Evolutionary conservation across 2,113 vertebrate species (phyloP), one percentile per base, ranked within the genome.

Genomic region (Procavia capensis): DNA sequence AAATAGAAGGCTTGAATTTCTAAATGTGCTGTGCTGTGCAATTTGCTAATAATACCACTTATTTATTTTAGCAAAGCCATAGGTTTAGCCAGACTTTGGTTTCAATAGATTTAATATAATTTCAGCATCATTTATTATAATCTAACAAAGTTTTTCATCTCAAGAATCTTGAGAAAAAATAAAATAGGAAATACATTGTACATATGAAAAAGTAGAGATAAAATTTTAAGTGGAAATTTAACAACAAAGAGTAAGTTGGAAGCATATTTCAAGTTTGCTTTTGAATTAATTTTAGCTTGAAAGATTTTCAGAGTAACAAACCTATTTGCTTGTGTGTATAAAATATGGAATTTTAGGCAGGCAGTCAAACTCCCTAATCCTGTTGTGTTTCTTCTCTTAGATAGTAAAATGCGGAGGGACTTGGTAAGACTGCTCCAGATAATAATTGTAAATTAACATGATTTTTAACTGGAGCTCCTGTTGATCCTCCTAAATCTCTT

Each of bases 371-470:
- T 96, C 83, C 63, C 54, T 96, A 95, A 97, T 6, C 39, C 68
- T 88, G 50, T 93, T 76, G 93, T 27, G 43, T 79, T 97, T 98
- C 97, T 97, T 98, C 91, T 74, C 0, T 70, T 90, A 76, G 91
- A 94, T 27, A 75, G 75, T 43, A 61, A 74, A 80, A 88, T 47
- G 14, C 70, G 79, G 72, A 78, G 83, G 95, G 93, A 97, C 96
- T 97, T 96, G 81, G 88, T 90, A 95, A 95, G 95, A 84, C 74
- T 97, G 83, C 94, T 97, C 95, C 96, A 61, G 93, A 97, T 97
- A 97, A 96, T 97, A 97, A 92, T 95, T 97, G 90, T 96, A 95
- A 96, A 97, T 96, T 93, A 95, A 91, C 90, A 90, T 96, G 94
- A 94, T 94, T 98, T 96, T 96, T 96, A 98, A 97, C 82, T 41